phyloP scores from a whole-genome alignment of 2,888 invertebrate species.

The Leptinotarsa juncta region DNA sequence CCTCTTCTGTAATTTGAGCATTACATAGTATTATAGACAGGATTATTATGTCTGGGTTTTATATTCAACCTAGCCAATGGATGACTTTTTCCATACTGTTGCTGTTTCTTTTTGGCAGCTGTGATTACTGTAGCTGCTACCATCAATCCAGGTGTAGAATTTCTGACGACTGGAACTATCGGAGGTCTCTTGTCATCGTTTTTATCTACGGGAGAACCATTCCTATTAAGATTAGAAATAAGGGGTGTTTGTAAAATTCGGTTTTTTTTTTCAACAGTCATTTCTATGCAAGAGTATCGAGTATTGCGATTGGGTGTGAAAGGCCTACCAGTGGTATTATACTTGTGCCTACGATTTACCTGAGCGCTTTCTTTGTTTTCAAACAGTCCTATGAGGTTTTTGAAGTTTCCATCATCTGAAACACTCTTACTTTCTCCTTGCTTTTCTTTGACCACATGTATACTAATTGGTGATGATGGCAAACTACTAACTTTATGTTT shows the following conservation, averaged over 20 bases:
- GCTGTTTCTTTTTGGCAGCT: slow-evolving; percentile 79
- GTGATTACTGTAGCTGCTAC: slow-evolving; percentile 77
- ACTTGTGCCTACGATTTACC: slow-evolving; percentile 55
- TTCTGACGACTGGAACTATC: slow-evolving; percentile 64
- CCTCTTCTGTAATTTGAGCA: slow-evolving; percentile 58
- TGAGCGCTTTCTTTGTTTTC: slow-evolving; percentile 65
- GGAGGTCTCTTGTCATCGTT: slow-evolving; percentile 61
- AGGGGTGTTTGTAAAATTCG: slow-evolving; percentile 53
- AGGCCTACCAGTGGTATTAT: slow-evolving; percentile 41
- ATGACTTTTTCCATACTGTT: slow-evolving; percentile 93
- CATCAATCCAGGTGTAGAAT: slow-evolving; percentile 66
- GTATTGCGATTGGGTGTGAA: slow-evolving; percentile 46
- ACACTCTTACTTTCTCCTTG: slow-evolving; percentile 47
- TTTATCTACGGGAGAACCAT: slow-evolving; percentile 49
- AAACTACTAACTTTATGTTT: slow-evolving; percentile 67
- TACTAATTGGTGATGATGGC: slow-evolving; percentile 75
- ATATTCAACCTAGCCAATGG: slow-evolving; percentile 88
- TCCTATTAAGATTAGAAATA: slow-evolving; percentile 55
- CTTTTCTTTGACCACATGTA: slow-evolving; percentile 64
- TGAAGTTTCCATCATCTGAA: slow-evolving; percentile 77
- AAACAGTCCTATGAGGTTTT: slow-evolving; percentile 81
- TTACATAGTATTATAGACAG: slow-evolving; percentile 93
- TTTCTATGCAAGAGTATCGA: slow-evolving; percentile 62
- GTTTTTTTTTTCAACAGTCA: slow-evolving; percentile 52
- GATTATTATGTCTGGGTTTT: slow-evolving; percentile 82